Percentiles rank a stretch among this genome's conserved stretches.
These are phyloP conservation scores for Hypomesus transpacificus DNA, from an alignment of 2,113 vertebrate genomes.

Conservation along the genomic window DNA sequence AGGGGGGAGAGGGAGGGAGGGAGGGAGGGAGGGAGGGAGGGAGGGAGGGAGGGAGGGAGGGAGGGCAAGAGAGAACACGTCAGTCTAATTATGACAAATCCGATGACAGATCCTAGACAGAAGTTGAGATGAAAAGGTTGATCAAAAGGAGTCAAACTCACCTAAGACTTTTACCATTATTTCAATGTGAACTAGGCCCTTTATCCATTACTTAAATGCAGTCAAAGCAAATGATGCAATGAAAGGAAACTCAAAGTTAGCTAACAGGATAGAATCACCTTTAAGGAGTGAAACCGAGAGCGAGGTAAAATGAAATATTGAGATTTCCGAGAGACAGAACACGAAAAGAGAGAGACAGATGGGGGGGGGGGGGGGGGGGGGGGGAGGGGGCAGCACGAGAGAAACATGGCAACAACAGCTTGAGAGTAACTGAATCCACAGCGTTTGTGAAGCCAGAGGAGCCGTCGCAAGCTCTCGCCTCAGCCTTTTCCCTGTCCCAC, in stretches of 20 bases:
- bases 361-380: neutral
- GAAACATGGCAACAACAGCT: neutral
- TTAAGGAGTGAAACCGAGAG: neutral
- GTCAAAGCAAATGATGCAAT: too few species aligned
- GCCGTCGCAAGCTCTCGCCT: neutral
- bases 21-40: constrained; percentile 6
- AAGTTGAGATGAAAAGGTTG: neutral
- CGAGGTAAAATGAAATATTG: neutral
- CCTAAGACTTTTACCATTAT: too few species aligned
- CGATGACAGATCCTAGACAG: too few species aligned
- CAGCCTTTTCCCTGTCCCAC: neutral
- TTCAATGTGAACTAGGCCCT: too few species aligned
- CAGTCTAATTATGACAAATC: too few species aligned
- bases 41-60: too few species aligned
- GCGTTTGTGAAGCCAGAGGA: neutral
- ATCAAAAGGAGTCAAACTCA: neutral
- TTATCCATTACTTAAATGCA: too few species aligned
- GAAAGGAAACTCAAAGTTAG: too few species aligned
- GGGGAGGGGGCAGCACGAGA: neutral
- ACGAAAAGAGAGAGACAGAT: neutral
- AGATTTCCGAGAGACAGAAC: neutral
- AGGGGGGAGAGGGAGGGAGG: constrained; percentile 29
- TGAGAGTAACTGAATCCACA: neutral
- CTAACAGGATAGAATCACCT: neutral
- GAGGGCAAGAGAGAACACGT: too few species aligned